Base-by-base conservation (phyloP, 2,113 vertebrate genomes). In the Oceanites oceanicus region DNA sequence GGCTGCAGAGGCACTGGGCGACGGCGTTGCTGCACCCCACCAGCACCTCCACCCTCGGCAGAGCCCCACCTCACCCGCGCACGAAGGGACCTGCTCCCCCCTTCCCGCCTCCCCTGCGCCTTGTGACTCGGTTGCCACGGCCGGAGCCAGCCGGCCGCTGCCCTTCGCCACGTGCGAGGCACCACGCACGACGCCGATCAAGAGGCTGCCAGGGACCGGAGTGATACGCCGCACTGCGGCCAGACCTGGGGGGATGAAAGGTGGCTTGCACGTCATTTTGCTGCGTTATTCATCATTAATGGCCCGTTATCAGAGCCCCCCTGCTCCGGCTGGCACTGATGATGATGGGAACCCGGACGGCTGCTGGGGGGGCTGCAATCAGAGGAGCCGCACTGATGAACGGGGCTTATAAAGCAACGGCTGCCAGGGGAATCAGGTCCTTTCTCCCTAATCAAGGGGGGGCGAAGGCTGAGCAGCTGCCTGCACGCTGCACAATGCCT, bases 101-200 rank as follows among this genome's bases (percentile, higher is more conserved):
- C 14, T 26, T 42, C n/a, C 53, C 2, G 1, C 44, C 21, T 17
- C 9, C 40, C 70, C 68, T 7, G 26, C 17, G 3, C 0, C 1
- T 12, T 32, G 8, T 8, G 53, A 22, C 77, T 66, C 2, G 20
- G 77, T 67, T 23, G 45, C 66, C 55, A 15, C 23, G 17, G 40
- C 42, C 8, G 10, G 26, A 34, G 21, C 34, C 34, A 65, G 34
- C 70, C 3, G 2, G 23, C 26, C 23, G 0, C 38, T 38, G 71
- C 42, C 29, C 58, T 55, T 30, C 59, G 4, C 36, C 21, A 10
- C 7, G 18, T 7, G 18, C 9, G 2, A 71, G 55, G 38, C 42
- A 22, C 20, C 22, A 32, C 4, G 14, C 5, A 17, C 1, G 13
- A 36, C 3, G 6, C 42, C 8, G 1, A 25, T 6, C 6, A 4